phyloP scores from a whole-genome alignment of 2,113 vertebrate species.

The Oryzias curvinotus region DNA sequence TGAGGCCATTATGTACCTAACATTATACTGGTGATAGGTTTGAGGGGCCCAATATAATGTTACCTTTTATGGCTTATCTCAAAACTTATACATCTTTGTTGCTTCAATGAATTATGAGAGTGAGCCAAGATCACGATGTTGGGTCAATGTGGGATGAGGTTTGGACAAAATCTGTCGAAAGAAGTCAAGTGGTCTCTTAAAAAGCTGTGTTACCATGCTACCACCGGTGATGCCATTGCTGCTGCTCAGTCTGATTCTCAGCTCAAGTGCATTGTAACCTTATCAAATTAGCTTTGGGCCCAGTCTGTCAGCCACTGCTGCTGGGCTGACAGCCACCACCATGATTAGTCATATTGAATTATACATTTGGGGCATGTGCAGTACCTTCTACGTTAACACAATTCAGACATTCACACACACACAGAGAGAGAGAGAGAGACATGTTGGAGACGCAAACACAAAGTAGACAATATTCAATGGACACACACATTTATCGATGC shows the following conservation, averaged over 20 bases:
- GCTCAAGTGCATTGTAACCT: constrained; percentile 75
- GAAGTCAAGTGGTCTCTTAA: constrained; percentile 48
- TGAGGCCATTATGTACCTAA: constrained; percentile 46
- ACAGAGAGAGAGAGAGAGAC: constrained; percentile 22
- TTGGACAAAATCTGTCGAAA: constrained; percentile 42
- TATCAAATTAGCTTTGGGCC: constrained; percentile 78
- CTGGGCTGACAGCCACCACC: constrained; percentile 75
- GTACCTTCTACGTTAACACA: constrained; percentile 68
- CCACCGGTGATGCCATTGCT: constrained; percentile 35
- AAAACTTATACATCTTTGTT: not conserved
- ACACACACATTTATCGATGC: constrained; percentile 13
- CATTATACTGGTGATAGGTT: constrained; percentile 53
- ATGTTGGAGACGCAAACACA: constrained; percentile 31
- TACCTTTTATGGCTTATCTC: constrained; percentile 23
- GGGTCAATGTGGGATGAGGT: constrained; percentile 36
- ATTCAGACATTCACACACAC: constrained; percentile 38
- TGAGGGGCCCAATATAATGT: constrained; percentile 51
- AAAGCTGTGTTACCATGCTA: constrained; percentile 28
- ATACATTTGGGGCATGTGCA: constrained; percentile 76
- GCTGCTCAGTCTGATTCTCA: constrained; percentile 56
- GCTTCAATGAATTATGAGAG: constrained; percentile 27
- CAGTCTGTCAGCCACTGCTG: constrained; percentile 74
- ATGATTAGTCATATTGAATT: constrained; percentile 84
- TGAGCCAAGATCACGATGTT: constrained; percentile 40
- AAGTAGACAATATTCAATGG: constrained; percentile 18